A percentile compares a stretch with the other conserved stretches of the same genome.
Evolutionary conservation across 2,888 invertebrate genomes (phyloP).

Genomic region (Helicoverpa assulta): DNA sequence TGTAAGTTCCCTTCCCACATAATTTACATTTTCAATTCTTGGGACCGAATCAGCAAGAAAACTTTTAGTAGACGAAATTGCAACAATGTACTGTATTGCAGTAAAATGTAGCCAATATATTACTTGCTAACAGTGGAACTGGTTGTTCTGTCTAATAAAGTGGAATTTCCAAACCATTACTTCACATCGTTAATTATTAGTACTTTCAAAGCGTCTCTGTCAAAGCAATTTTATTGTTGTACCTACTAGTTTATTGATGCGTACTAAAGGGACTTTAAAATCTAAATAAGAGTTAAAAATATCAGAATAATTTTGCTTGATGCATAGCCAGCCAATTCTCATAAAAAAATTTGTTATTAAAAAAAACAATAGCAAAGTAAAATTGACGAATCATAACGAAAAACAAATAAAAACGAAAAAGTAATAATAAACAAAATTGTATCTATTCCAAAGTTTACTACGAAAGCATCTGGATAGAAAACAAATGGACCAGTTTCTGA

Average conservation of each 20-base stretch:
- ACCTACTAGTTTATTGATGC: no score
- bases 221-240: not conserved
- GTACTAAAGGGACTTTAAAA: no score
- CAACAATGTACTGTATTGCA: slow-evolving; percentile 11
- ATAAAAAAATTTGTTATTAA: no score
- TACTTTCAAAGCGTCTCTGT: not conserved
- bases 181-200: not conserved
- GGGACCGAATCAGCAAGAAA: slow-evolving; percentile 3
- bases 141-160: not conserved
- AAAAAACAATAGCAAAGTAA: not conserved
- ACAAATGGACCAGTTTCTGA: slow-evolving; percentile 47
- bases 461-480: slow-evolving; percentile 58
- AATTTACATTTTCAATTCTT: slow-evolving; percentile 6
- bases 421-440: slow-evolving; percentile 53
- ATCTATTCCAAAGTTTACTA: slow-evolving; percentile 55
- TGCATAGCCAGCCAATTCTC: no score
- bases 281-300: no score
- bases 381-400: not conserved
- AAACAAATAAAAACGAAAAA: slow-evolving; percentile 28
- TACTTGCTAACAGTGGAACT: not conserved
- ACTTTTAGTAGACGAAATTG: slow-evolving; percentile 14
- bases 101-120: not conserved
- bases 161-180: not conserved
- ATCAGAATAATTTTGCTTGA: no score
- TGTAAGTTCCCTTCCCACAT: not conserved